phyloP scores from a whole-genome alignment of 2,888 invertebrate species.

The Acanthosepion lycidas region DNA sequence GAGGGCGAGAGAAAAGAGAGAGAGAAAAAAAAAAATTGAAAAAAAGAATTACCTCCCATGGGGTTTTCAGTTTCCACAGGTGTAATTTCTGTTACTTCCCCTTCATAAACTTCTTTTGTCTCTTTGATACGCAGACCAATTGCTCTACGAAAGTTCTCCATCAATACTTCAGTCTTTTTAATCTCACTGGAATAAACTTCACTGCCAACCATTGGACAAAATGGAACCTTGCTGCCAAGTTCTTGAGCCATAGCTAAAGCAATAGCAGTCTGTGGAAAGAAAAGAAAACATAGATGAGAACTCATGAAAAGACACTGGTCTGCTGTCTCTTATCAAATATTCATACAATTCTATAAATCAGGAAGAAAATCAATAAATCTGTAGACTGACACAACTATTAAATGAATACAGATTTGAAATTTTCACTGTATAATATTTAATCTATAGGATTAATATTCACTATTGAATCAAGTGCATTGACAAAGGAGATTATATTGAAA shows the following conservation, averaged over 20 bases:
- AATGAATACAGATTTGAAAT: no score
- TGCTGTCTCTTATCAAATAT: background rate
- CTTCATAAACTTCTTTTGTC: constrained; percentile 99
- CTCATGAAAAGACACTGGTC: background rate
- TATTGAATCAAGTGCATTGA: no score
- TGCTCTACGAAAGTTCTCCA: constrained; percentile 98
- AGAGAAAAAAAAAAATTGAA: background rate
- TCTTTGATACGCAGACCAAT: constrained; percentile 88
- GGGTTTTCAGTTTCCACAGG: constrained; percentile 98
- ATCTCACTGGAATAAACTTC: constrained; percentile 97
- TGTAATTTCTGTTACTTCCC: constrained; percentile 98
- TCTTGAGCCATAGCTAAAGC: constrained; percentile 98
- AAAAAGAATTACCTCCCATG: constrained; percentile 83
- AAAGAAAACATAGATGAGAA: background rate
- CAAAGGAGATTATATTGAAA: no score
- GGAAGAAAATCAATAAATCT: no score
- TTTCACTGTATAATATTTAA: no score
- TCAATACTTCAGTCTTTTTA: constrained; percentile 98
- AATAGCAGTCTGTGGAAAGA: constrained; percentile 85
- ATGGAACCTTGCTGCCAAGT: constrained; percentile 89
- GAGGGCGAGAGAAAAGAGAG: no score
- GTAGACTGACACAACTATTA: no score
- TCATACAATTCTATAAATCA: no score
- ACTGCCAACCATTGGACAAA: constrained; percentile 81
- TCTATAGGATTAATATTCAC: no score